Evolutionary conservation across 2,888 invertebrate genomes (phyloP).

Genomic region (Drosophila merina): DNA sequence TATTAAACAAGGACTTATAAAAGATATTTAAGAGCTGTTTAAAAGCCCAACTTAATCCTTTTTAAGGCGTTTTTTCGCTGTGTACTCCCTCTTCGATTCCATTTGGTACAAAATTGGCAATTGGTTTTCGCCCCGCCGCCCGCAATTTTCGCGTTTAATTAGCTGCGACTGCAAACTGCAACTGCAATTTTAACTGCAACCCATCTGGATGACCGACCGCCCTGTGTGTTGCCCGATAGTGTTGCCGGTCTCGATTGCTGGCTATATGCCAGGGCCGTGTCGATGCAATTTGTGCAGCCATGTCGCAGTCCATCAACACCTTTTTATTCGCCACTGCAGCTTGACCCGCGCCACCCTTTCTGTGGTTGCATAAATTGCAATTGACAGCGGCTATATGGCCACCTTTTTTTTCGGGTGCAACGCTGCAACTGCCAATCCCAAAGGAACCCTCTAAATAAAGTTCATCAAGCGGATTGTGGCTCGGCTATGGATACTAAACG

Average conservation of each 20-base stretch:
- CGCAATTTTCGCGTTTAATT: conserved; percentile 71
- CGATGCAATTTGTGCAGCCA: conserved; percentile 70
- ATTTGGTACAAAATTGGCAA: conserved; percentile 41
- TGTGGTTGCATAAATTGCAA: conserved; percentile 34
- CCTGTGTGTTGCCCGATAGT: not conserved
- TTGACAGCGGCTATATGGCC: not conserved
- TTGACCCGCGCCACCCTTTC: not conserved
- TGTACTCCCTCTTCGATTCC: not conserved
- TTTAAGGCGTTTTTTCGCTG: not conserved
- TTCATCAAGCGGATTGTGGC: conserved; percentile 31
- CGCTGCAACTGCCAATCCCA: not conserved
- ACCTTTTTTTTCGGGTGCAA: not conserved
- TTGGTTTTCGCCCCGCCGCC: conserved; percentile 34
- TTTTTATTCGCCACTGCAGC: conserved; percentile 49
- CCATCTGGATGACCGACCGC: conserved; percentile 22
- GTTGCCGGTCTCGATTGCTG: conserved; percentile 22
- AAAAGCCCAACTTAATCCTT: no score
- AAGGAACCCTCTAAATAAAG: conserved; percentile 25
- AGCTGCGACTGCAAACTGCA: conserved; percentile 61
- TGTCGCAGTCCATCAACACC: conserved; percentile 77
- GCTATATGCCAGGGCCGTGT: conserved; percentile 41
- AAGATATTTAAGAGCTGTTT: no score
- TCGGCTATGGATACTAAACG: conserved; percentile 12
- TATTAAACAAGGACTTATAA: no score
- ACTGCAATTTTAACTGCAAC: conserved; percentile 40